Base-by-base conservation (phyloP, 1,140 invertebrate species). In the Asobara japonica region DNA sequence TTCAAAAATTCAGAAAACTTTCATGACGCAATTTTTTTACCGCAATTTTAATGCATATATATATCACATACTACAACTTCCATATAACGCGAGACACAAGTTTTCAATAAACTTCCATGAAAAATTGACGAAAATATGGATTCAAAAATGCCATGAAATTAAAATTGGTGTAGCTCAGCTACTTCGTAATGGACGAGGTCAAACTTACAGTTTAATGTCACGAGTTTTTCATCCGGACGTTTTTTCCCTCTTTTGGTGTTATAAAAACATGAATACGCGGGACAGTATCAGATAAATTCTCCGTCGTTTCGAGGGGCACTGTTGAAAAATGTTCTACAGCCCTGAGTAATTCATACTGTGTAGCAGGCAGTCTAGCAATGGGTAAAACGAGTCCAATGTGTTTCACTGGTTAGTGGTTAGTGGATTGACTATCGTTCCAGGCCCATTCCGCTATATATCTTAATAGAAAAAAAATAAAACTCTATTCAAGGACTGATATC, bases 261-360 rank as follows among this genome's bases (percentile, higher is more conserved):
- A 56, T 56, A 13, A 56, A 56, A 56, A 56, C 51, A 56, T 56
- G 25, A 56, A 56, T 56, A 56, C 22, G 22, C 25, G 22, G 51
- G 51, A 56, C 51, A 56, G 20, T 56, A 25, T 2, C 51, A 27
- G 51, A 56, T 56, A 56, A 56, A 56, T 56, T 56, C 25, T 56
- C 4, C 51, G 31, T 10, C 22, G 51, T 56, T 56, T 25, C 18
- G 51, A 56, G 51, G 25, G 51, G 51, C n/a, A 22, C 51, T 56
- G 18, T 56, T 27, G 51, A 18, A 56, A 56, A 18, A 56, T 25
- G 11, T 25, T 56, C 25, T 56, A 56, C 11, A 13, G 2, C 22
- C 16, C 20, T 56, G 18, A 27, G 51, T 56, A 27, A 56, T 56
- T 56, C 51, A 56, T 56, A 27, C 7, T 1, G 51, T 56, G 13